Evolutionary conservation across 1,140 invertebrate species (phyloP), one percentile per base, ranked within the genome.

Genomic region (Lordiphosa mommai): DNA sequence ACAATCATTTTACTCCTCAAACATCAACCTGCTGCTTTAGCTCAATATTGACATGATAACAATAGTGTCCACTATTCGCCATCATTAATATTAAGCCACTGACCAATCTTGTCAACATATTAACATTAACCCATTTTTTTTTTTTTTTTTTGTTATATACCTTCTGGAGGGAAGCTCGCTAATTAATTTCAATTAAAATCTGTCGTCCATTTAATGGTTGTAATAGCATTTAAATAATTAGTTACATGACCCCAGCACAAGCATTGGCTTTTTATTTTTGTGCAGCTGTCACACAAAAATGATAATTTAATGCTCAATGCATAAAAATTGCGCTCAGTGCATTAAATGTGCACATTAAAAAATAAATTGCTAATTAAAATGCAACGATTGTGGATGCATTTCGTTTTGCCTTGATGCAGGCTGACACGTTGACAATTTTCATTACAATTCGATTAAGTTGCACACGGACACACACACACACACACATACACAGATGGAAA

Each of bases 171-270:
- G 46, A 27, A 57, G 49, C 60, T 59, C 55, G 61, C 63, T 80
- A 80, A 80, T 80, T 76, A 71, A 82, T 82, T 71, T 64, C 58
- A 82, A 82, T 80, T 82, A 63, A 82, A 68, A 64, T 68, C 59
- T 68, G 66, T 20, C 48, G 30, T 29, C 10, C 55, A 51, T 27
- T 79, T 80, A 80, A 80, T 80, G 59, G 37, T 30, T 37, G 38
- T 71, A 80, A 80, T 58, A 76, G 55, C 55, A 80, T 80, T 80
- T 67, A 64, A 80, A 82, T 82, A 80, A 82, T 80, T 74, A 82
- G 70, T 82, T 80, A 76, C 66, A 76, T 58, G 63, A 33, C 34
- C 49, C 55, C 41, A 44, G 38, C 37, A 27, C 8, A 20, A 34
- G 29, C 29, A 46, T 37, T 52, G 49, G 20, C 38, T 44, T 33